phyloP scores from a whole-genome alignment of 2,797 vertebrate genomes.

The Hirundo rustica region DNA sequence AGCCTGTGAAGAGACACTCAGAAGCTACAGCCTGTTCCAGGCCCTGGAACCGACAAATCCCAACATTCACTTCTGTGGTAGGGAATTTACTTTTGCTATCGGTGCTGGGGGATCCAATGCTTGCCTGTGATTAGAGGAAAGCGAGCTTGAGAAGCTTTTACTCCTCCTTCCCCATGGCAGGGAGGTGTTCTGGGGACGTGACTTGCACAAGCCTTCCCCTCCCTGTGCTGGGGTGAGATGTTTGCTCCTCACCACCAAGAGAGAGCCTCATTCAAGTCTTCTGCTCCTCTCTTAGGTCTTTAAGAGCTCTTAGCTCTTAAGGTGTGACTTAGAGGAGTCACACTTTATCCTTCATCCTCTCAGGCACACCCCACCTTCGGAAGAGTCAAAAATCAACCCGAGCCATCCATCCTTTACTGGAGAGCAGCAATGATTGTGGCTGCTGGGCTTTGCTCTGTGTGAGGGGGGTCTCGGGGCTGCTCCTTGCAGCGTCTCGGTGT shows the following conservation, averaged over 20 bases:
- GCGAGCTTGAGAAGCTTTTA: neutral
- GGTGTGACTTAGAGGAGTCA: no score
- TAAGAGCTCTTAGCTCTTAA: no score
- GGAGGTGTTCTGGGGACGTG: neutral
- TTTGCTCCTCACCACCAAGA: neutral
- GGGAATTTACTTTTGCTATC: neutral
- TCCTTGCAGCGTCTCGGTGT: neutral
- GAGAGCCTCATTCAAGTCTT: neutral
- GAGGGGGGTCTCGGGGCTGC: neutral
- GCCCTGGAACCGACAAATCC: fast-evolving
- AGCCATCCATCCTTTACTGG: neutral
- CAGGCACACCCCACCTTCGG: neutral
- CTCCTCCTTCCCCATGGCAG: neutral
- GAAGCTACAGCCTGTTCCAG: neutral
- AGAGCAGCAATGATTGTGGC: neutral
- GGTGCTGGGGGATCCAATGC: neutral
- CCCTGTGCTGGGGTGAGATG: neutral
- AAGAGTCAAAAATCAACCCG: neutral
- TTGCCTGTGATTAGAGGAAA: neutral
- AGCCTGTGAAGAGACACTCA: neutral
- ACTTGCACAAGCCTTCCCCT: no score
- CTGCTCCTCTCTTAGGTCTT: neutral
- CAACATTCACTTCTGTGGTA: neutral
- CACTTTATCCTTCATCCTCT: neutral
- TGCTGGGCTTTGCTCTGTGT: neutral